phyloP scores from a whole-genome alignment of 1,140 invertebrate genomes.

The Aphis craccivora region DNA sequence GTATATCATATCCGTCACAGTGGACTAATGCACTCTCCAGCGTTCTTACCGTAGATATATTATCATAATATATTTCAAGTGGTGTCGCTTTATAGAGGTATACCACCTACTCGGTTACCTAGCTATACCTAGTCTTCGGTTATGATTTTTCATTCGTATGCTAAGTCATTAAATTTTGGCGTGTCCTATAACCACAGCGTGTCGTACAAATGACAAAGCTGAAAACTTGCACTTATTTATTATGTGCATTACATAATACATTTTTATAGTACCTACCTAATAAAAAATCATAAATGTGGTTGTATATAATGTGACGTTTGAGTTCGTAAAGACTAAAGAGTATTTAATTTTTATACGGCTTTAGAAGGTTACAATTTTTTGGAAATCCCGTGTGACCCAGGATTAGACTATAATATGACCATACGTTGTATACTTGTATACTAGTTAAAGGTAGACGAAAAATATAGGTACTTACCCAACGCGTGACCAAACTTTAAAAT shows the following conservation, averaged over 20 bases:
- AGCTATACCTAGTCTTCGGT: background rate
- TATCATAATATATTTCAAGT: background rate
- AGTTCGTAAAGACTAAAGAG: background rate
- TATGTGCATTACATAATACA: background rate
- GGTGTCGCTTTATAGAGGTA: background rate
- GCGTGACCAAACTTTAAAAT: background rate
- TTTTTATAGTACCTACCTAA: background rate
- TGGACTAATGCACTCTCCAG: background rate
- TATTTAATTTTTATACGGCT: background rate
- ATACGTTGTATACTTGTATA: background rate
- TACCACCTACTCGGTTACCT: too few species aligned
- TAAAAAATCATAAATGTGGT: background rate
- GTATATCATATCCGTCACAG: background rate
- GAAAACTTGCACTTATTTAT: background rate
- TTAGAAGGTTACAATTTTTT: background rate
- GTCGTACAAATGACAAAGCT: background rate
- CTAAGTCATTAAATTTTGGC: background rate
- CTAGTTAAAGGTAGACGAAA: background rate
- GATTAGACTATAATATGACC: background rate
- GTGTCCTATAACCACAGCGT: background rate
- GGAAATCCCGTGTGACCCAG: background rate
- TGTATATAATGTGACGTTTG: background rate
- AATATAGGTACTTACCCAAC: background rate
- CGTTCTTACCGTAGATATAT: background rate
- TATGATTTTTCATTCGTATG: background rate